phyloP scores from a whole-genome alignment of 2,797 vertebrate species.

The Poecilia picta region DNA sequence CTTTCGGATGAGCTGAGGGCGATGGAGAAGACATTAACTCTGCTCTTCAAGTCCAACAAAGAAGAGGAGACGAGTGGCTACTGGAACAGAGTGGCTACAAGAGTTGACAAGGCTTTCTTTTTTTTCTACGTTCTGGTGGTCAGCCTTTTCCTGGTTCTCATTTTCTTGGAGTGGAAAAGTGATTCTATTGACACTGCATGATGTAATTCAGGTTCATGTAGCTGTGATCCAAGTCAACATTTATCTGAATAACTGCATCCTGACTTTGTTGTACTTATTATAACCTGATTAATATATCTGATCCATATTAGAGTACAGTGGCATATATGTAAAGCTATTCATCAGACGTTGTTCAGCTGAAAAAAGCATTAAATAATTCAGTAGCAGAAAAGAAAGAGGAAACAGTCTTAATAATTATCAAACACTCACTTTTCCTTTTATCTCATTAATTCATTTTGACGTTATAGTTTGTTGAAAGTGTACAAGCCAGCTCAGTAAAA shows the following conservation, averaged over 20 bases:
- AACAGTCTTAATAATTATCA: not conserved
- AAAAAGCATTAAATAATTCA: not conserved
- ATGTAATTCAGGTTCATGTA: not conserved
- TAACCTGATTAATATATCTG: not conserved
- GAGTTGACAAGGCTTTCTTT: constrained; percentile 62
- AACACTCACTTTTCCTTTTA: not conserved
- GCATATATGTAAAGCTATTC: not conserved
- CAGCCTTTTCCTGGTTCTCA: constrained; percentile 51
- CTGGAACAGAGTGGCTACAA: constrained; percentile 62
- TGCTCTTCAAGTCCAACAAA: constrained; percentile 22
- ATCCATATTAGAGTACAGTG: not conserved
- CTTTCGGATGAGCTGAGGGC: constrained; percentile 54
- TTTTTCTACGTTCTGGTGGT: constrained; percentile 49
- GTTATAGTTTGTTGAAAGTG: not conserved
- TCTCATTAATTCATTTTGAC: not conserved
- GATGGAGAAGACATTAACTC: constrained; percentile 44
- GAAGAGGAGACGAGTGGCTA: constrained; percentile 23
- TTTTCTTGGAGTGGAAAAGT: constrained; percentile 55
- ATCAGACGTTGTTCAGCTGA: not conserved
- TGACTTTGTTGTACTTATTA: not conserved
- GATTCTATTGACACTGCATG: not conserved
- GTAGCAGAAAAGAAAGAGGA: not conserved
- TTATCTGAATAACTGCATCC: not conserved
- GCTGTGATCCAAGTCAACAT: not conserved
- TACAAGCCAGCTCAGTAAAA: not conserved